phyloP scores from a whole-genome alignment of 2,113 vertebrate genomes.

The Pithys albifrons region DNA sequence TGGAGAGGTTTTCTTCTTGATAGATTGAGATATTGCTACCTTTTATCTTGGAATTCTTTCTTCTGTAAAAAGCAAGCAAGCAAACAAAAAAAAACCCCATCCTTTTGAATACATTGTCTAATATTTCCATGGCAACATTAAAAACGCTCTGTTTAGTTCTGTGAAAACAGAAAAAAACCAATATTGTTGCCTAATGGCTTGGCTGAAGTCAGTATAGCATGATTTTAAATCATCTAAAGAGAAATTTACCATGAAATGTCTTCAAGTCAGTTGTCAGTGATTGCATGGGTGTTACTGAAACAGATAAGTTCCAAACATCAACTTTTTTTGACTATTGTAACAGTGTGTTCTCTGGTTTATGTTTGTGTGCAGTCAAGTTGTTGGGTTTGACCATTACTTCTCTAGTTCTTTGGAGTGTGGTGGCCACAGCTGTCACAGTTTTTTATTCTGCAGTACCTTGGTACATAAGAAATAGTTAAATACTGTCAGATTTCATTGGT shows the following conservation, averaged over 20 bases:
- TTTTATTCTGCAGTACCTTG: neutral
- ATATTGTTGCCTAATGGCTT: slow-evolving; percentile 16
- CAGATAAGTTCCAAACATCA: neutral
- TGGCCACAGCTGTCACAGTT: neutral
- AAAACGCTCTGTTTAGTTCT: neutral
- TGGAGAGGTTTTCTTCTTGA: neutral
- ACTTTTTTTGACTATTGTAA: neutral
- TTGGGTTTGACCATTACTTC: neutral
- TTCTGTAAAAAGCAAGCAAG: slow-evolving; percentile 1
- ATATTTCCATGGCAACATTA: slow-evolving; percentile 24
- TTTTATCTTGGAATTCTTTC: slow-evolving; percentile 3
- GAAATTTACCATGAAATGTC: neutral
- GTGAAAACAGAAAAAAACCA: neutral
- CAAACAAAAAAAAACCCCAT: neutral
- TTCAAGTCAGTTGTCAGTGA: neutral
- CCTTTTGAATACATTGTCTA: neutral
- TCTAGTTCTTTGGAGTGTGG: neutral
- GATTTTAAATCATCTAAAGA: neutral
- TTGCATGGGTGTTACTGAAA: neutral
- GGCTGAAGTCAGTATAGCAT: neutral
- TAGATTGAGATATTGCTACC: neutral
- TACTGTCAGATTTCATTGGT: neutral
- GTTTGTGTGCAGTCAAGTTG: neutral
- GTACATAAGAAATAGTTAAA: neutral
- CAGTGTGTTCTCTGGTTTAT: neutral